Evolutionary conservation across 2,888 invertebrate species (phyloP), one percentile per base, ranked within the genome.

Genomic region (Mythimna lalbum): DNA sequence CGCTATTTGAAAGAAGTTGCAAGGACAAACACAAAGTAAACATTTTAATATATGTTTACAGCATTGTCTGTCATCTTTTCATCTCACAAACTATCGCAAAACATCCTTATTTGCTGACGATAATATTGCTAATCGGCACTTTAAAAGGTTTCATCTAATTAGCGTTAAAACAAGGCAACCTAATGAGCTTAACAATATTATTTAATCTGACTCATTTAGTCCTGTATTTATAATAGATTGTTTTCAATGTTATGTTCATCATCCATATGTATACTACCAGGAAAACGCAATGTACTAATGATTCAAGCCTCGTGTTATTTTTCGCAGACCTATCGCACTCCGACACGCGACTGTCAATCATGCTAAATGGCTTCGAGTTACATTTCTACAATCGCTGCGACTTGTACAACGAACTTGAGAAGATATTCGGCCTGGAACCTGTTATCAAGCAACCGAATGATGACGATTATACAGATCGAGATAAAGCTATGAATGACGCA

Each of bases 351-450:
- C 96, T 99, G 50, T 98, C 98, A 33, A 97, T 99, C 62, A 98
- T 98, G 96, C 92, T 99, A 73, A 99, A 99, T 93, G 99, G 99
- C 3, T 98, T 99, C 89, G 99, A 99, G 93, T 94, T 99, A 76
- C 99, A 99, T 93, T 97, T 99, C 61, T 99, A 99, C 94, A 99
- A 99, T 95, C 97, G 99, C 80, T 98, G 98, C 69, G 97, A 98
- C 81, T 94, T 99, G 21, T 99, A 99, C 94, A 97, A 98, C 83
- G 97, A 97, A 90, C 96, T 99, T 70, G 99, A 99, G 92, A 98
- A 98, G 92, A 96, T 97, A 17, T 99, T 99, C 94, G 99, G 98
- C 57, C 94, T 99, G 36, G 98, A 98, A 65, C 96, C 98, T 0
- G 97, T 97, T 71, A 97, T 99, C 88, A 97, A 98, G 87, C 97